Conservation (phyloP, 2,888 invertebrate genomes). For the Parnassius mnemosyne region DNA sequence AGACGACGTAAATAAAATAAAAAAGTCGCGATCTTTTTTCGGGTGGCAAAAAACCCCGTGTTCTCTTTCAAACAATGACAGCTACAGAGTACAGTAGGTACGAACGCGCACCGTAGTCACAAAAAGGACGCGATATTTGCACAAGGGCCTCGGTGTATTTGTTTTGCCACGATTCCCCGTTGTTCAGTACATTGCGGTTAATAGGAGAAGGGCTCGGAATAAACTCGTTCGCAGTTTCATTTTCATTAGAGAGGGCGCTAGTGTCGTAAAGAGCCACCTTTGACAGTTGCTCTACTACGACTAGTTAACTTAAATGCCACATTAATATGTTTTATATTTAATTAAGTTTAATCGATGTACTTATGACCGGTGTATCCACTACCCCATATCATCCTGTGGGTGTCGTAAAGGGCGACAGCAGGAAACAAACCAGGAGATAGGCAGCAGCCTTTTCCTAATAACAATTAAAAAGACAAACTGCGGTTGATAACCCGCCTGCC, state of each 20-base stretch:
- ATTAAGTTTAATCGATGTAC: conserved; percentile 18
- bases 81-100: conserved; percentile 33
- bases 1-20: conserved; percentile 1
- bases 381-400: too few relatives aligned
- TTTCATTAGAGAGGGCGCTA: conserved; percentile 48
- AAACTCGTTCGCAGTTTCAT: conserved; percentile 43
- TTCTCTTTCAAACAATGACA: conserved; percentile 50
- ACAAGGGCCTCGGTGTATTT: conserved; percentile 47
- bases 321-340: conserved; percentile 35
- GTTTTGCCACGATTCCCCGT: conserved; percentile 53
- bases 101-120: conserved; percentile 27
- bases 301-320: conserved; percentile 36
- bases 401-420: too few relatives aligned
- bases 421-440: too few relatives aligned
- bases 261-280: conserved; percentile 43
- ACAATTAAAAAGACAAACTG: too few relatives aligned
- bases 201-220: conserved; percentile 38
- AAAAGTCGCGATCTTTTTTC: conserved; percentile 35
- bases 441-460: too few relatives aligned
- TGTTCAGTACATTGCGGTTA: conserved; percentile 41
- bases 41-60: conserved; percentile 35
- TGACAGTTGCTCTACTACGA: conserved; percentile 35
- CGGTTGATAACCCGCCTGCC: too few relatives aligned
- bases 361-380: neutral
- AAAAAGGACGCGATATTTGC: conserved; percentile 57